phyloP scores from a whole-genome alignment of 1,140 invertebrate genomes.

The Manduca sexta region DNA sequence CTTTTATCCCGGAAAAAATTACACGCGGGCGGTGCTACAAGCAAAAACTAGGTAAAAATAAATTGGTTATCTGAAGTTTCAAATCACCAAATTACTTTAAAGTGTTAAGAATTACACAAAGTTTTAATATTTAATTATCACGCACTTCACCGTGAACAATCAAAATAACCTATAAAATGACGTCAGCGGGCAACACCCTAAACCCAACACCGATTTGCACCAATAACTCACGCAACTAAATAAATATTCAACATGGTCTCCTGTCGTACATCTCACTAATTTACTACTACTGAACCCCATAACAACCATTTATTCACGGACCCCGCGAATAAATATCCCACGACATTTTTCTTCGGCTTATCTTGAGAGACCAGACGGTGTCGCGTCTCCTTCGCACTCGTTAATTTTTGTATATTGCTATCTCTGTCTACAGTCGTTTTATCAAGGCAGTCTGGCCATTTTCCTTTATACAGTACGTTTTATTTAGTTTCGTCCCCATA shows the following conservation, averaged over 20 bases:
- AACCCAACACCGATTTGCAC: constrained; percentile 11
- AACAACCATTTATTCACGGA: constrained; percentile 62
- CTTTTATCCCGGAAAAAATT: too few relatives aligned
- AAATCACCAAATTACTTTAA: too few relatives aligned
- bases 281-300: constrained; percentile 62
- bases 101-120: too few relatives aligned
- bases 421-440: constrained; percentile 38
- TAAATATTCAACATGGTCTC: constrained; percentile 57
- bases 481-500: constrained; percentile 63
- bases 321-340: constrained; percentile 59
- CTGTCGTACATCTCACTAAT: constrained; percentile 66
- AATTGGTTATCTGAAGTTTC: too few relatives aligned
- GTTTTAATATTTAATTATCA: too few relatives aligned
- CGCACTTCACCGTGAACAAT: too few relatives aligned
- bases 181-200: constrained; percentile 11
- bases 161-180: not conserved
- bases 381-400: constrained; percentile 26
- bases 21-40: too few relatives aligned
- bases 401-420: constrained; percentile 6
- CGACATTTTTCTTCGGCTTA: constrained; percentile 71
- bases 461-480: constrained; percentile 53
- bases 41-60: too few relatives aligned
- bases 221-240: constrained; percentile 48
- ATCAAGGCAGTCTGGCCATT: constrained; percentile 29
- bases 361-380: constrained; percentile 53